A percentile compares a stretch with the other conserved stretches of the same genome.
Evolutionary conservation across 2,888 invertebrate species (phyloP).

Genomic region (Euclidia mi): DNA sequence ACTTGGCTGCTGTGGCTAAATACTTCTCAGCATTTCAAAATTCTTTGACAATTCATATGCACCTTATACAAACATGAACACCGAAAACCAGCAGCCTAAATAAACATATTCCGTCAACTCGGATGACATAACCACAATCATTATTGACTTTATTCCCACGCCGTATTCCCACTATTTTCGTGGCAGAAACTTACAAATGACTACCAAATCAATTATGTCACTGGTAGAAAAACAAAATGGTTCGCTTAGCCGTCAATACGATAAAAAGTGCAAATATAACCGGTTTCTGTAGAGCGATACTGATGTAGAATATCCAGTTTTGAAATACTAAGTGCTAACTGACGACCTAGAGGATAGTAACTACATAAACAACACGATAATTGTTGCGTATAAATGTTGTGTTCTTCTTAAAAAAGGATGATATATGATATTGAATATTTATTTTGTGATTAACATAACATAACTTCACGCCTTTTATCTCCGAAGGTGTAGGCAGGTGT

Average conservation of each 20-base stretch:
- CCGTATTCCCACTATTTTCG: slow-evolving; percentile 35
- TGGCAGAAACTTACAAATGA: slow-evolving; percentile 53
- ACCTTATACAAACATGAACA: slow-evolving; percentile 1
- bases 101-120: slow-evolving; percentile 25
- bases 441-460: no score
- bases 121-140: slow-evolving; percentile 31
- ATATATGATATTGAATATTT: no score
- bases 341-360: no score
- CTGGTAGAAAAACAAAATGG: slow-evolving; percentile 39
- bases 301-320: background rate
- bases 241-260: slow-evolving; percentile 16
- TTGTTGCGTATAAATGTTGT: no score
- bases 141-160: slow-evolving; percentile 40
- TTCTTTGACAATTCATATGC: background rate
- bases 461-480: no score
- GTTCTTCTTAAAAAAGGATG: no score
- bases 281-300: slow-evolving; percentile 14
- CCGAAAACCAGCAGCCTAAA: slow-evolving; percentile 6
- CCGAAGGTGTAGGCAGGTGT: no score
- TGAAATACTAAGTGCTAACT: no score
- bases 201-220: slow-evolving; percentile 53
- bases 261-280: slow-evolving; percentile 28
- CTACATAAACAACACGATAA: no score
- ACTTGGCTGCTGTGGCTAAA: no score
- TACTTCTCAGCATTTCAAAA: no score